phyloP scores from a whole-genome alignment of 1,140 invertebrate species.

The Drosophila nebulosa region DNA sequence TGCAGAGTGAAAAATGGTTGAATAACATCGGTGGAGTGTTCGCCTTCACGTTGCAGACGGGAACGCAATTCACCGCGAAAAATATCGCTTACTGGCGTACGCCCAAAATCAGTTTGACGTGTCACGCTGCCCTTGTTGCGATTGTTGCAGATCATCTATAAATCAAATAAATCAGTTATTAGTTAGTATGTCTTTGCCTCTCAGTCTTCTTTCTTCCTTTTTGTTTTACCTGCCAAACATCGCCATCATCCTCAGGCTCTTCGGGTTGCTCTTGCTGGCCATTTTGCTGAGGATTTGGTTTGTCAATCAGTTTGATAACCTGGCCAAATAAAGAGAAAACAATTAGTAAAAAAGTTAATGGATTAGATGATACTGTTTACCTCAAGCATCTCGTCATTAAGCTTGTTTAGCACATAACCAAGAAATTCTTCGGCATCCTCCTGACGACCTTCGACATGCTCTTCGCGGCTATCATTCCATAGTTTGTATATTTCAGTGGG shows the following conservation, averaged over 20 bases:
- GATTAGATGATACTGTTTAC: slow-evolving; percentile 80
- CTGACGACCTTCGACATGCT: slow-evolving; percentile 90
- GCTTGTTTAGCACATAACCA: slow-evolving; percentile 93
- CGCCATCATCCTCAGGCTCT: slow-evolving; percentile 83
- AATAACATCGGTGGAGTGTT: slow-evolving; percentile 89
- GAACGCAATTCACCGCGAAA: slow-evolving; percentile 94
- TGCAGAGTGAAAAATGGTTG: slow-evolving; percentile 97
- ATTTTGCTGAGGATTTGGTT: slow-evolving; percentile 77
- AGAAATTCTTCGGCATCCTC: slow-evolving; percentile 98
- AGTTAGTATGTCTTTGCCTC: background rate
- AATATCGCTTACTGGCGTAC: slow-evolving; percentile 95
- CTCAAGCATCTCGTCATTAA: slow-evolving; percentile 98
- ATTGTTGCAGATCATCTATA: slow-evolving; percentile 83
- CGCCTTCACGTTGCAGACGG: slow-evolving; percentile 89
- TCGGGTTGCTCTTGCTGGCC: slow-evolving; percentile 81
- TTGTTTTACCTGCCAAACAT: slow-evolving; percentile 90
- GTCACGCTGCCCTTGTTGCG: slow-evolving; percentile 94
- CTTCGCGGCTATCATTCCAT: slow-evolving; percentile 88
- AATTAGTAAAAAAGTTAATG: background rate
- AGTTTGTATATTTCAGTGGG: slow-evolving; percentile 91
- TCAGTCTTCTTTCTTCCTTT: background rate
- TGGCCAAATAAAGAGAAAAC: background rate
- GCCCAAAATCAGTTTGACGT: slow-evolving; percentile 89
- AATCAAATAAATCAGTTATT: background rate
- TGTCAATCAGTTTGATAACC: slow-evolving; percentile 80